Base-by-base conservation (phyloP, 2,797 vertebrate genomes). In the Allobates femoralis region DNA sequence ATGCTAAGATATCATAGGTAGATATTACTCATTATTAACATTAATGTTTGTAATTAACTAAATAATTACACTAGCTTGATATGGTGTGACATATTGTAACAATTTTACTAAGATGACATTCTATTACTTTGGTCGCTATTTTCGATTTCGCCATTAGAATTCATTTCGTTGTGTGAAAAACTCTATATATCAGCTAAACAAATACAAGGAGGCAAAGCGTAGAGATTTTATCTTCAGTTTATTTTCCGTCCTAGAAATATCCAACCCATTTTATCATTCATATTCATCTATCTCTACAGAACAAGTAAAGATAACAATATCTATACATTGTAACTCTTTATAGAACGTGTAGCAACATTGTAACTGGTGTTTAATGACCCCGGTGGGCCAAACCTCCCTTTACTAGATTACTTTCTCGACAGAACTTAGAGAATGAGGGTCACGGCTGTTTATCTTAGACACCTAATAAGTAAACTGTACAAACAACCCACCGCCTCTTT, bases 291-390 rank as follows among this genome's bases (percentile, higher is more conserved):
- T 60, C 32, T 66, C 8, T 80, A 37, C 12, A 18, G 11, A 15
- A 50, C n/a, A 16, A 41, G 50, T 50, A 15, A 66, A 11, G 30
- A 60, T 80, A 62, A 46, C 5, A 53, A 1, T 26, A 19, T 75
- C 51, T 28, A 10, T 28, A 28, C 6, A 53, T n/a, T 73, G 37
- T 71, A 1, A 4, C 21, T n/a, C 14, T 1, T 11, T 51, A 11
- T 53, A 2, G 53, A 84, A 34, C 62, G 37, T 64, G 71, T 30
- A 28, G 50, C n/a, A 34, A 82, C 26, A 23, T 58, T 46, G 37
- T 71, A 83, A 73, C 85, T 83, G 74, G 85, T 83, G 74, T 87
- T 83, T 71, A 83, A 87, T 71, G 18, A 64, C 69, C 55, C 56
- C 10, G 73, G n/a, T n/a, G n/a, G n/a, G 56, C 80, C 76, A 82